Conservation (phyloP, 1,140 invertebrate genomes). For the Apis dorsata region DNA sequence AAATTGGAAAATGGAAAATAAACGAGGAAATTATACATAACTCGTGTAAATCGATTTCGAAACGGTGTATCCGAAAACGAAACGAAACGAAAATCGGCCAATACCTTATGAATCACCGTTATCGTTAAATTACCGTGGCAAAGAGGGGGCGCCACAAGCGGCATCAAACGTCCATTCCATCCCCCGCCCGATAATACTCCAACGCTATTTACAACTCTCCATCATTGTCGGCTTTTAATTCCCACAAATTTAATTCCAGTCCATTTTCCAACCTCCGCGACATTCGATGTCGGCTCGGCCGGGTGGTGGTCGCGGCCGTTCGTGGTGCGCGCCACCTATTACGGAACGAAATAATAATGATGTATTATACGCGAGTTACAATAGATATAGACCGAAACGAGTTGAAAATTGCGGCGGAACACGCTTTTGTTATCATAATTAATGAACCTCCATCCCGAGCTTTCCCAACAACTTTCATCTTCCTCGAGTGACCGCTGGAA, state of each 20-base stretch:
- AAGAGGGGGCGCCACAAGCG: neutral
- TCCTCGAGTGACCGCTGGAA: conserved; percentile 37
- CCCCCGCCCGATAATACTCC: neutral
- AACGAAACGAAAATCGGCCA: too few relatives aligned
- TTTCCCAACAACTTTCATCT: conserved; percentile 50
- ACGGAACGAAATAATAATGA: conserved; percentile 49
- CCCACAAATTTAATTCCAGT: conserved; percentile 33
- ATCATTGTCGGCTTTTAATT: conserved; percentile 41
- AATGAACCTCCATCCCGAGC: conserved; percentile 48
- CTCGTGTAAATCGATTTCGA: too few relatives aligned
- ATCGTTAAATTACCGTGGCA: too few relatives aligned
- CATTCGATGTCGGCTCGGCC: neutral
- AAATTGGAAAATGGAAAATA: neutral
- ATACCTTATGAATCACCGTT: too few relatives aligned
- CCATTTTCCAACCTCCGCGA: conserved; percentile 10
- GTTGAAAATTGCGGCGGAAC: conserved; percentile 57
- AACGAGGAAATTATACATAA: too few relatives aligned
- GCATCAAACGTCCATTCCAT: neutral
- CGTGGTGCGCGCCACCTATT: neutral
- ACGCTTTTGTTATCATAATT: conserved; percentile 62
- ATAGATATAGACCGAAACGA: conserved; percentile 14
- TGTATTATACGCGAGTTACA: conserved; percentile 45
- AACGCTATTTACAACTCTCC: neutral
- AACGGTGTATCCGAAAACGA: too few relatives aligned
- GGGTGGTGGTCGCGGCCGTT: neutral